Evolutionary conservation across 2,888 invertebrate genomes (phyloP), one percentile per base, ranked within the genome.

Genomic region (Chrysolina haemoptera): DNA sequence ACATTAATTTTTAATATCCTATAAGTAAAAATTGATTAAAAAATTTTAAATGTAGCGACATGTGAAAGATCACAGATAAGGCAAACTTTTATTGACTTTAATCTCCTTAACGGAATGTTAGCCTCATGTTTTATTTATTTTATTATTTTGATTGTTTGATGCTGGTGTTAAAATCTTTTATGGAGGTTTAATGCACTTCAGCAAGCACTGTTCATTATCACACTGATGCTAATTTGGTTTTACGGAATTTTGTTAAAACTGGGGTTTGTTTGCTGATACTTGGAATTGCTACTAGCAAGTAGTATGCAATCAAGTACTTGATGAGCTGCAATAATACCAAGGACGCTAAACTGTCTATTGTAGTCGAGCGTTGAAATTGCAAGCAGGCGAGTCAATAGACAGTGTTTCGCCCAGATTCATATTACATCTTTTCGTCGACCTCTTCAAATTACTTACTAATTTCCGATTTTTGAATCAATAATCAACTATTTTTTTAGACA

Each of bases 131-230:
- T 71, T 75, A 75, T 75, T 75, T 68, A 68, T 72, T 71, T 66
- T 69, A 59, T 71, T 68, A 66, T 74, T 78, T 76, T 76, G 70
- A 76, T 73, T 73, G 70, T 76, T 78, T 78, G 71, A 76, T 76
- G 75, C 63, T 71, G 18, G 74, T 75, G 76, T 75, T 76, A 76
- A 76, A 74, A 78, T 70, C 66, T 73, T 78, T 78, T 74, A 76
- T 65, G 27, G 74, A 70, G 70, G 70, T 70, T 74, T 78, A 73
- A 78, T 75, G 78, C 68, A 74, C 73, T 65, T 68, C 50, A 18
- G 71, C 71, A 62, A 68, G 62, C 62, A 71, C 67, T 69, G 64
- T 73, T 76, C 72, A 76, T 78, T 78, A 78, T 76, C 78, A 75
- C 70, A 48, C 16, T 55, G 40, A n/a, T 63, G 76, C 74, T 78